Evolutionary conservation across 2,113 vertebrate species (phyloP).

Genomic region (Colinus virginianus): DNA sequence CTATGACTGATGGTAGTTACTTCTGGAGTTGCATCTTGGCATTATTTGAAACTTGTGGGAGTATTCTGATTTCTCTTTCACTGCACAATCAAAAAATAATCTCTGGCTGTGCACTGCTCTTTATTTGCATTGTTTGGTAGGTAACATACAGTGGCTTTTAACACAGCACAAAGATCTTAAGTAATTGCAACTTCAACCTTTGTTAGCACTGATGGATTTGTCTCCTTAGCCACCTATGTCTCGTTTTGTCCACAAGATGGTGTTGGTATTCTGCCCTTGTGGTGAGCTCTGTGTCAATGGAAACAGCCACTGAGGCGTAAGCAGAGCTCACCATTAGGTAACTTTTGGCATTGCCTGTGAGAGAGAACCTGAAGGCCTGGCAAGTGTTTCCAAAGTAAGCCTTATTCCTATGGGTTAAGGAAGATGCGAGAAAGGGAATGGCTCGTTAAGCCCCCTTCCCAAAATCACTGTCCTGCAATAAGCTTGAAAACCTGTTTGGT

Average conservation of each 20-base stretch:
- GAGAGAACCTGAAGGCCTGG: background rate
- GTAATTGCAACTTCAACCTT: background rate
- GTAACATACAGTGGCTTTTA: background rate
- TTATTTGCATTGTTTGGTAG: background rate
- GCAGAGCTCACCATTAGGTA: background rate
- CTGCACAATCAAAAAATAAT: background rate
- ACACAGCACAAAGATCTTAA: background rate
- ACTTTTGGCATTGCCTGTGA: background rate
- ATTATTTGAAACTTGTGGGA: background rate
- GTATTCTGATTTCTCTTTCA: background rate
- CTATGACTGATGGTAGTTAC: background rate
- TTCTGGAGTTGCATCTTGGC: background rate
- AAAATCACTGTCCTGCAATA: background rate
- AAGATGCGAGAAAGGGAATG: background rate
- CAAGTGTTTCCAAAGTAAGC: background rate
- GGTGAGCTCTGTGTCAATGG: background rate
- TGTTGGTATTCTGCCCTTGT: background rate
- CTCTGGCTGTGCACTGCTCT: background rate
- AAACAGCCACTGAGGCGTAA: background rate
- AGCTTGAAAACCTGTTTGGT: background rate
- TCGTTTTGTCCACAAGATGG: background rate
- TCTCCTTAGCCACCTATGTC: background rate
- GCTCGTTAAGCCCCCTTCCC: background rate
- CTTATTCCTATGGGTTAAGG: background rate
- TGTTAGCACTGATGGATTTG: background rate